Percentiles rank a stretch among this genome's conserved stretches.
Evolutionary conservation across 2,888 invertebrate species (phyloP).

Genomic region (Rhingia rostrata): DNA sequence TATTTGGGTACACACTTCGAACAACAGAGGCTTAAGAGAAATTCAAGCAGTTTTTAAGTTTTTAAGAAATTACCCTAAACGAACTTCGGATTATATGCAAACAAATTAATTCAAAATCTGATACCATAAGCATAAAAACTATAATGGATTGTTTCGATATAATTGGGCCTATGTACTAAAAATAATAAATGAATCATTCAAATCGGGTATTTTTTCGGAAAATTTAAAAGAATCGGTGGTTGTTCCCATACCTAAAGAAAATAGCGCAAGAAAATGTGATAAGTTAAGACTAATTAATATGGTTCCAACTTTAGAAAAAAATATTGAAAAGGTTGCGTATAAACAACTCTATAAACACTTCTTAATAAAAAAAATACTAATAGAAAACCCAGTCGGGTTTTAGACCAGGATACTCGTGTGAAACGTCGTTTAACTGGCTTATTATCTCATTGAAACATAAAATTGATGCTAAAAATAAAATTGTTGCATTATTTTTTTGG

Average conservation of each 20-base stretch:
- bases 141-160: conserved; percentile 9
- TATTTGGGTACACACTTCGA: too few relatives aligned
- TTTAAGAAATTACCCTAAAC: neutral
- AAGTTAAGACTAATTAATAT: conserved; percentile 20
- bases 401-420: too few relatives aligned
- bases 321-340: conserved; percentile 4
- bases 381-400: conserved; percentile 4
- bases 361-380: neutral
- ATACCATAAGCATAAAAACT: conserved; percentile 9
- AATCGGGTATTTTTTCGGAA: conserved; percentile 1
- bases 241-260: conserved; percentile 18
- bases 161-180: too few relatives aligned
- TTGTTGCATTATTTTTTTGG: too few relatives aligned
- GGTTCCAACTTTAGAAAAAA: neutral
- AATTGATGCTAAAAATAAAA: too few relatives aligned
- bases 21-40: neutral
- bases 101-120: neutral
- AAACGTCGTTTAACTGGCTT: too few relatives aligned
- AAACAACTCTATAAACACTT: conserved; percentile 24
- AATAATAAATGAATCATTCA: conserved; percentile 23
- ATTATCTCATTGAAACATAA: too few relatives aligned
- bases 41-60: conserved; percentile 17
- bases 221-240: conserved; percentile 18
- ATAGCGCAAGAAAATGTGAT: neutral
- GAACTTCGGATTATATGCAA: neutral